Evolutionary conservation across 2,888 invertebrate species (phyloP).

Genomic region (Drosophila mettleri): DNA sequence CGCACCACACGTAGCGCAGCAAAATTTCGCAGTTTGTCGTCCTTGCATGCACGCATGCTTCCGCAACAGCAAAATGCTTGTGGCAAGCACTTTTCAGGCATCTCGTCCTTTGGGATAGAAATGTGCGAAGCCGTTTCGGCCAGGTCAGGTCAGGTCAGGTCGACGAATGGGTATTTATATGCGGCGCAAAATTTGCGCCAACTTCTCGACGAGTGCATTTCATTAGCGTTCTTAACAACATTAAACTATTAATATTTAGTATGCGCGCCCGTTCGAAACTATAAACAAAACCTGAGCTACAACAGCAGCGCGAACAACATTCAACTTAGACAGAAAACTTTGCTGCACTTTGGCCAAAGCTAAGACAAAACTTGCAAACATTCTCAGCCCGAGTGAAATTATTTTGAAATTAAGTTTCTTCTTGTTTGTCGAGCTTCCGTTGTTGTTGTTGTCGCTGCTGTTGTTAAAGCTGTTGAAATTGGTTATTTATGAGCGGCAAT

Average conservation of each 20-base stretch:
- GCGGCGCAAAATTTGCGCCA: conserved; percentile 42
- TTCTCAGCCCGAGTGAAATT: conserved; percentile 53
- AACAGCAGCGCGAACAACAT: conserved; percentile 10
- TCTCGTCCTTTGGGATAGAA: conserved; percentile 45
- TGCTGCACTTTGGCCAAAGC: conserved; percentile 51
- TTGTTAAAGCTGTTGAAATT: conserved; percentile 48
- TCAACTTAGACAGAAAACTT: conserved; percentile 60
- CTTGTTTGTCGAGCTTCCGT: conserved; percentile 30
- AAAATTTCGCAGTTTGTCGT: conserved; percentile 70
- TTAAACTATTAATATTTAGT: conserved; percentile 73
- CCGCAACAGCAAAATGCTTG: conserved; percentile 61
- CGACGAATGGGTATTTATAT: conserved; percentile 48
- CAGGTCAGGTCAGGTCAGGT: conserved; percentile 46
- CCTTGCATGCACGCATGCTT: conserved; percentile 74
- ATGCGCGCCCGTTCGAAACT: conserved; percentile 32
- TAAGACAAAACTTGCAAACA: conserved; percentile 51
- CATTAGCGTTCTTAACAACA: conserved; percentile 72
- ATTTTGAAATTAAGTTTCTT: conserved; percentile 76
- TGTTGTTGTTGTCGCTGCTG: conserved; percentile 21
- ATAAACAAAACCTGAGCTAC: conserved; percentile 67
- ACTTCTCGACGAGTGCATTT: conserved; percentile 60
- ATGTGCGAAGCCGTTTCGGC: conserved; percentile 46
- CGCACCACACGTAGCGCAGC: conserved; percentile 62
- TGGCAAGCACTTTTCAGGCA: conserved; percentile 66
- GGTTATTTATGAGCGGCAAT: conserved; percentile 72